Evolutionary conservation across 2,113 vertebrate genomes (phyloP), one percentile per base, ranked within the genome.

Genomic region (Tupaia tana): DNA sequence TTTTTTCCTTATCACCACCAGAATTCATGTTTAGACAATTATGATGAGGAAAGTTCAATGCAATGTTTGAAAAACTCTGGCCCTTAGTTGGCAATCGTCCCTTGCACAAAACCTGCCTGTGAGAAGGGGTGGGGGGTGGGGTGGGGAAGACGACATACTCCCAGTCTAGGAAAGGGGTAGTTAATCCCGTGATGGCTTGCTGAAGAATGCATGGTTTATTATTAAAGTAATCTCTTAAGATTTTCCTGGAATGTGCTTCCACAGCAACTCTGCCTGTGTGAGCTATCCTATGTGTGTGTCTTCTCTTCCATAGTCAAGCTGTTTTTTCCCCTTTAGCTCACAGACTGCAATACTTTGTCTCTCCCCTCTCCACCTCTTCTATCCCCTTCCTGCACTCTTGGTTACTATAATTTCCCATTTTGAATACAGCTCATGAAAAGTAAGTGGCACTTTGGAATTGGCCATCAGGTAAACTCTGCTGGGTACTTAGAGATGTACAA

Each of bases 141-240:
- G 61, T 86, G 66, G 56, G 64, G n/a, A 52, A 71, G 25, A 98
- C 96, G 95, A 89, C 97, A 88, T 95, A 91, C 96, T 98, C 96
- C 90, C 96, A 98, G 97, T 79, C 82, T 94, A 95, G 96, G 94
- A 98, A 58, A 96, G 94, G 91, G 96, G 97, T 98, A 97, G 97
- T 98, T 98, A 98, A 98, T 98, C 98, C 95, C 98, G 96, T 77
- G 6, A 98, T 95, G 96, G 97, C 97, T 98, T 98, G 98, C 98
- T 98, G 95, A 98, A 98, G 98, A 98, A 98, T 98, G 98, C 95
- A 96, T 96, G 78, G 98, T 98, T 98, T 98, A 98, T 98, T 98
- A 98, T 98, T 98, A 97, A 98, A 98, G 97, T 98, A 98, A 98
- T 97, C 97, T 98, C 98, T 98, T 97, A 98, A 98, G 98, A 98